Percentiles rank a stretch among this genome's conserved stretches.
These are phyloP conservation scores for Cecropterus lyciades DNA, from an alignment of 1,140 invertebrate genomes.

Conservation along the genomic window DNA sequence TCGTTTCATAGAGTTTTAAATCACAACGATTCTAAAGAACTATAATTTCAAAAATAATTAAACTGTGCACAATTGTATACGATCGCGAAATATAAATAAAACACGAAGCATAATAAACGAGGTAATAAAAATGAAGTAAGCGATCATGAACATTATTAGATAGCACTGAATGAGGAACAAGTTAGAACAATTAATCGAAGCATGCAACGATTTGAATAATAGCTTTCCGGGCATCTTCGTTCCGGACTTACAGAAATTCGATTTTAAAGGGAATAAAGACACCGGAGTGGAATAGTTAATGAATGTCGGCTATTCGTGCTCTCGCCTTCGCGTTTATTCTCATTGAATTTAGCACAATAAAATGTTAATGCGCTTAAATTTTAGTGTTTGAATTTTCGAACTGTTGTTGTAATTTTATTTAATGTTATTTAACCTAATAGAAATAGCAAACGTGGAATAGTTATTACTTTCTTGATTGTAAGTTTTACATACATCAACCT, in stretches of 20 bases:
- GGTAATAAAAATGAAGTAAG: constrained; percentile 2
- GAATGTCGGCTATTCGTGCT: constrained; percentile 17
- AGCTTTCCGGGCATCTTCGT: constrained; percentile 12
- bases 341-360: constrained; percentile 8
- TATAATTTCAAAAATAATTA: too few relatives aligned
- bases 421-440: too few relatives aligned
- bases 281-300: constrained; percentile 24
- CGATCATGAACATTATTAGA: constrained; percentile 20
- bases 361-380: not conserved
- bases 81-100: too few relatives aligned
- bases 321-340: not conserved
- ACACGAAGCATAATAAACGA: not conserved
- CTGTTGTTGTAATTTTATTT: not conserved
- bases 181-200: constrained; percentile 26
- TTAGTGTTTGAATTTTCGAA: not conserved
- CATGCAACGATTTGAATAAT: constrained; percentile 33
- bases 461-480: too few relatives aligned
- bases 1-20: too few relatives aligned
- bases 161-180: constrained; percentile 16
- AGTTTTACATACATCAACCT: too few relatives aligned
- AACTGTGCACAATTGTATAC: too few relatives aligned
- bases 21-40: too few relatives aligned
- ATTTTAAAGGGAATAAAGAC: constrained; percentile 27
- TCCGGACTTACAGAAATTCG: constrained; percentile 15
- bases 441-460: too few relatives aligned